Evolutionary conservation across 1,140 invertebrate species (phyloP), one percentile per base, ranked within the genome.

Genomic region (Caenorhabditis latens): DNA sequence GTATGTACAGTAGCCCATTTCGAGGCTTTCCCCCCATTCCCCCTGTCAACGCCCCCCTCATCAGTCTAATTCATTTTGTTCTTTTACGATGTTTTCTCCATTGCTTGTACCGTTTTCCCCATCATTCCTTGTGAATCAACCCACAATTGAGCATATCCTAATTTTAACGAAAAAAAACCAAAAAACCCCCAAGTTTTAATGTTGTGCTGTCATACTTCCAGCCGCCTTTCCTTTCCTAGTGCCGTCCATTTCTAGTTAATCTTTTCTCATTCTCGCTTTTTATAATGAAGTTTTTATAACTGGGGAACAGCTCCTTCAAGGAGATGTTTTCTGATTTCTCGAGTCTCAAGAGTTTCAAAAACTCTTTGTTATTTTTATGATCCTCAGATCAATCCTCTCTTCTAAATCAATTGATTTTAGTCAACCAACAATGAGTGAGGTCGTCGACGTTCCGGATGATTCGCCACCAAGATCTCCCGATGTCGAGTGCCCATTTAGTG

Each of bases 401-500:
- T n/a, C 24, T 24, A 40, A 32, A 32, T 63, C 7, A 14, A 58
- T 19, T 16, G n/a, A 5, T 63, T 63, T 7, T 24, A 63, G 14
- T 32, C 7, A 40, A 9, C n/a, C 8, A 63, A 46, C 21, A 42
- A 79, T 79, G 71, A 21, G 19, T n/a, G 71, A 79, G 71, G n/a
- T 79, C 9, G 21, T 79, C 71, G 71, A 79, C 9, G 71, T 79
- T 21, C 71, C 71, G 11, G 71, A 71, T 14, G 65, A 79, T 24
- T 79, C 71, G 2, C 71, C 71, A 42, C 71, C 71, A 48, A 8
- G 46, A 9, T 79, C 71, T 6, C 71, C 71, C n/a, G 71, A 79
- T 24, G 71, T 79, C n/a, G 71, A 79, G 46, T 79, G 71, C 46
- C 71, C 71, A 32, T 48, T 46, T n/a, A 53, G 46, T 32, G 71